phyloP scores from a whole-genome alignment of 1,140 invertebrate genomes.

The Heliconius congener region DNA sequence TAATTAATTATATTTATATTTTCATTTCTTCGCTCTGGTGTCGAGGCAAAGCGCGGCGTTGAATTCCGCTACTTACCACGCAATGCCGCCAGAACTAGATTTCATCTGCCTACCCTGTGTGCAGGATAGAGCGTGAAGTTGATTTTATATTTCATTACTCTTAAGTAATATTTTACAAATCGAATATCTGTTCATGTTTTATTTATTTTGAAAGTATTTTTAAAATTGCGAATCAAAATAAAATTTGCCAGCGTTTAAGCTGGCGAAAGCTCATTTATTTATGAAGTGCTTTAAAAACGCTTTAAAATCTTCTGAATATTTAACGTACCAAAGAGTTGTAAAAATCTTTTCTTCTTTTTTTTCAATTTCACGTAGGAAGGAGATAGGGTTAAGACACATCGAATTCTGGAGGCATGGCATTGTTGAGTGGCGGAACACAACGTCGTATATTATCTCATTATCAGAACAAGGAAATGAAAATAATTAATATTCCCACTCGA shows the following conservation, averaged over 20 bases:
- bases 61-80: too few relatives aligned
- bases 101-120: background rate
- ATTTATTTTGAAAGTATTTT: background rate
- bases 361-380: background rate
- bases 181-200: too few relatives aligned
- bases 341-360: background rate
- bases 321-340: background rate
- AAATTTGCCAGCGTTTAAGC: background rate
- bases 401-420: too few relatives aligned
- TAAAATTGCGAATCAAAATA: background rate
- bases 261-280: background rate
- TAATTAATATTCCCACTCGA: background rate
- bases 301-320: background rate
- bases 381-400: too few relatives aligned
- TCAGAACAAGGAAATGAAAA: background rate
- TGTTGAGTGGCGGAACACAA: background rate
- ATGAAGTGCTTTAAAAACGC: background rate
- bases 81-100: background rate
- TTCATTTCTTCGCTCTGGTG: too few relatives aligned
- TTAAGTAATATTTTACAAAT: too few relatives aligned
- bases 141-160: too few relatives aligned
- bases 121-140: background rate
- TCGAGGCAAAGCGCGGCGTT: too few relatives aligned
- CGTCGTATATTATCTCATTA: background rate
- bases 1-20: too few relatives aligned